Conservation (phyloP, 1,140 invertebrate genomes). For the Belonocnema kinseyi region DNA sequence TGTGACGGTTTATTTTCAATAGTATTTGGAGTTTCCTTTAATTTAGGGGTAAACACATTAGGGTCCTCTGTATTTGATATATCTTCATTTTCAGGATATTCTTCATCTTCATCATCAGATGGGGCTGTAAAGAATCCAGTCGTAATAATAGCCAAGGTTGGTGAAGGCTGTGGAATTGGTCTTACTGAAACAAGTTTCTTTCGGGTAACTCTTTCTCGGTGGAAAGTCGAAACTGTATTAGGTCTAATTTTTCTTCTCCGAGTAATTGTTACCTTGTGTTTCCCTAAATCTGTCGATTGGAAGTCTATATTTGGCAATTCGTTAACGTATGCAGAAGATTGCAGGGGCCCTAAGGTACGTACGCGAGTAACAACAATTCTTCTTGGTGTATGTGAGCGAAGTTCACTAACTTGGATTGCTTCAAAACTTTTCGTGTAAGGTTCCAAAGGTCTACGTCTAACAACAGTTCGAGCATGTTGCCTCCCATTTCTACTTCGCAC, state of each 20-base stretch:
- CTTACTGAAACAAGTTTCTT: conserved; percentile 69
- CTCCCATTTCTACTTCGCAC: conserved; percentile 57
- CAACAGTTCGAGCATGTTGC: conserved; percentile 70
- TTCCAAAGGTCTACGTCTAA: conserved; percentile 64
- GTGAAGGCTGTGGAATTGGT: conserved; percentile 62
- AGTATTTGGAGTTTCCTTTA: conserved; percentile 59
- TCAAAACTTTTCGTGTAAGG: conserved; percentile 50
- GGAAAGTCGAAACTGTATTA: conserved; percentile 42
- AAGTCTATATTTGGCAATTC: conserved; percentile 42
- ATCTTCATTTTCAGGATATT: conserved; percentile 50
- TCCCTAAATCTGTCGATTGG: conserved; percentile 28
- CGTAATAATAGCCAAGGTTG: conserved; percentile 70
- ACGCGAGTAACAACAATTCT: conserved; percentile 64
- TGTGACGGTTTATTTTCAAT: conserved; percentile 52
- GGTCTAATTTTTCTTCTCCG: conserved; percentile 66
- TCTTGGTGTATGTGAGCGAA: conserved; percentile 51
- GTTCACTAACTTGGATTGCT: conserved; percentile 32
- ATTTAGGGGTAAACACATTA: conserved; percentile 52
- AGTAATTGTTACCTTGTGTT: conserved; percentile 70
- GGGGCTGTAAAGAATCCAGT: conserved; percentile 70
- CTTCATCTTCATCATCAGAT: conserved; percentile 54
- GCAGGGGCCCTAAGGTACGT: conserved; percentile 63
- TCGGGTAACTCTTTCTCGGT: conserved; percentile 63
- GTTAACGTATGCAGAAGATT: conserved; percentile 38
- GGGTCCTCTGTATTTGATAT: conserved; percentile 18